Base-by-base conservation (phyloP, 2,113 vertebrate genomes). In the Planiliza haematocheilus region DNA sequence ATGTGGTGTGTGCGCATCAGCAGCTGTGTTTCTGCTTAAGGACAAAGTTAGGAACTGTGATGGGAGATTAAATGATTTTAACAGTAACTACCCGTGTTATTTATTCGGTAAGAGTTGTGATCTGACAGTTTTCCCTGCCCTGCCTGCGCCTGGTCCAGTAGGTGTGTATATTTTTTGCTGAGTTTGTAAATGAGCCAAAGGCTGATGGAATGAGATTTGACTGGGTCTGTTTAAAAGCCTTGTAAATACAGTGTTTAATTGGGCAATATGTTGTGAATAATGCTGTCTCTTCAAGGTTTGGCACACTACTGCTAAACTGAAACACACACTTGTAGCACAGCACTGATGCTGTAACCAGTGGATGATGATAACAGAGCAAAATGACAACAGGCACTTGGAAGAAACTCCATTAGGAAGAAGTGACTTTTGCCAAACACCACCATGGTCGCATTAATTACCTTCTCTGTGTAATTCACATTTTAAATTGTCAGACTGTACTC, bases 391-490 rank as follows among this genome's bases (percentile, higher is more conserved):
- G n/a, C n/a, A n/a, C n/a, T n/a, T n/a, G 9, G 18, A 45, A 57
- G 49, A 50, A 17, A 36, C 42, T 60, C 24, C 7, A 10, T 43
- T 4, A 12, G 16, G 16, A 12, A n/a, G 36, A 17, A 42, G 7
- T 61, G 34, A 20, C 13, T 38, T 69, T 61, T 24, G 20, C n/a
- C 18, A 59, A 59, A 74, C 11, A 7, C n/a, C 34, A n/a, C n/a
- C n/a, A n/a, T n/a, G n/a, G n/a, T n/a, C 7, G 21, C 36, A 46
- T 73, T 52, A 42, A 77, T 72, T 66, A 67, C 53, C 36, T 66
- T 39, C 34, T 30, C 59, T 42, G 53, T 46, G 30, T 42, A 4
- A 2, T 58, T 24, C 18, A 60, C 10, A 21, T 20, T 70, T 52
- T 21, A 24, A 50, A 50, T 61, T 56, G 17, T 67, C 18, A n/a